A percentile compares a stretch with the other conserved stretches of the same genome.
Evolutionary conservation across 2,888 invertebrate species (phyloP).

Genomic region (Salticus scenicus): DNA sequence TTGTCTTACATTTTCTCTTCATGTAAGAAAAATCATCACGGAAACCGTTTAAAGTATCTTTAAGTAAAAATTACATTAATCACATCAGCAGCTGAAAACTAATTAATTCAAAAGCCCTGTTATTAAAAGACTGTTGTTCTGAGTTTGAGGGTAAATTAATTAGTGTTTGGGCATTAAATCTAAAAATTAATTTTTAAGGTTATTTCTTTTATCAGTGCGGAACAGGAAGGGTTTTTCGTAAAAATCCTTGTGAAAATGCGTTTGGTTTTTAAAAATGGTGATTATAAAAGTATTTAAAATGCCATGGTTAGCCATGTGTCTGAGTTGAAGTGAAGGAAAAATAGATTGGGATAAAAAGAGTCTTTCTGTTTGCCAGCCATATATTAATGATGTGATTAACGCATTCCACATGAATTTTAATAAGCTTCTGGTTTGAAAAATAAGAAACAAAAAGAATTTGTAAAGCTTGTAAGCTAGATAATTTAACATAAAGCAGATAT

Average conservation of each 20-base stretch:
- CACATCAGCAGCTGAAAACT: conserved; percentile 5
- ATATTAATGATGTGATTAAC: too few relatives aligned
- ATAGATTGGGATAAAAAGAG: too few relatives aligned
- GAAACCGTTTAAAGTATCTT: neutral
- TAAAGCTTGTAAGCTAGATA: too few relatives aligned
- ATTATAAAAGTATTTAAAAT: too few relatives aligned
- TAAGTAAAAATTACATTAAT: neutral
- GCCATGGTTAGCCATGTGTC: too few relatives aligned
- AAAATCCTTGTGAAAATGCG: neutral
- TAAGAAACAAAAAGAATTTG: too few relatives aligned
- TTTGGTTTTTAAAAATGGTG: neutral
- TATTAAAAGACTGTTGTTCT: neutral
- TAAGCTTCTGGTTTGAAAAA: too few relatives aligned
- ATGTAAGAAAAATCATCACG: neutral
- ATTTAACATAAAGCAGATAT: too few relatives aligned
- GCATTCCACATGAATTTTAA: too few relatives aligned
- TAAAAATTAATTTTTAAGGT: neutral
- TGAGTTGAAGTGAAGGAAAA: too few relatives aligned
- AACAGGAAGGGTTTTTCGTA: neutral
- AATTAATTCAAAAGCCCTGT: conserved; percentile 14
- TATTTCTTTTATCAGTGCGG: neutral
- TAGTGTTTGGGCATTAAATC: neutral
- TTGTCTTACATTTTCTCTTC: neutral
- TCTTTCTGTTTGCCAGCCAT: too few relatives aligned
- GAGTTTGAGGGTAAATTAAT: conserved; percentile 15